phyloP scores from a whole-genome alignment of 1,140 invertebrate genomes.

The Drosophila guanche region DNA sequence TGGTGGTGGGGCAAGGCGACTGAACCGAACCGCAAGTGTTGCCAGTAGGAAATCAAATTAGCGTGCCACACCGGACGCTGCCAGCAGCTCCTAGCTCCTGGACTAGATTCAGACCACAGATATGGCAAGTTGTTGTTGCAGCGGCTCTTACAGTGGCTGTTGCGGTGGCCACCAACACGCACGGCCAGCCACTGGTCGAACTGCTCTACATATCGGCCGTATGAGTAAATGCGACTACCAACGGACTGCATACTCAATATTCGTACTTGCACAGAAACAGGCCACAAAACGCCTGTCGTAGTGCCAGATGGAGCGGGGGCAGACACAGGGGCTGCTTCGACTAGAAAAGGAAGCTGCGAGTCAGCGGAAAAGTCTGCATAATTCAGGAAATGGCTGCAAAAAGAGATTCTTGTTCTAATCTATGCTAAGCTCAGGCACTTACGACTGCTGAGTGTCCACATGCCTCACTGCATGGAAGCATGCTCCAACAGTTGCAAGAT shows the following conservation, averaged over 20 bases:
- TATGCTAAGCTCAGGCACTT: constrained; percentile 32
- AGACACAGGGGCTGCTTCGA: not conserved
- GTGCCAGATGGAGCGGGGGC: not conserved
- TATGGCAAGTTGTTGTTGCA: constrained; percentile 37
- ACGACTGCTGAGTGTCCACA: too few relatives aligned
- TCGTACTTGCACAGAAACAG: constrained; percentile 13
- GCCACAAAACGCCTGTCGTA: constrained; percentile 13
- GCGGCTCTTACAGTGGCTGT: constrained; percentile 8
- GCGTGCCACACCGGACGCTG: constrained; percentile 57
- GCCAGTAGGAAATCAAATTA: constrained; percentile 78
- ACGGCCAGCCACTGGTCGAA: constrained; percentile 27
- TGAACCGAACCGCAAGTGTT: constrained; percentile 60
- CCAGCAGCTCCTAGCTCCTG: constrained; percentile 29
- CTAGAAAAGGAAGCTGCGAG: constrained; percentile 23
- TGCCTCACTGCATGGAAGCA: too few relatives aligned
- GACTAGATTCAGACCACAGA: constrained; percentile 48
- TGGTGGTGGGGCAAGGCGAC: constrained; percentile 19
- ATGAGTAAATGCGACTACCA: constrained; percentile 34
- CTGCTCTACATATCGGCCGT: constrained; percentile 40
- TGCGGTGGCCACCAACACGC: constrained; percentile 51
- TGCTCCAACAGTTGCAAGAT: too few relatives aligned
- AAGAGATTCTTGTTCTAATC: constrained; percentile 38
- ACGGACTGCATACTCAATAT: constrained; percentile 2
- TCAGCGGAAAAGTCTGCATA: constrained; percentile 32
- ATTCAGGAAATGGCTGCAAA: constrained; percentile 33